Base-by-base conservation (phyloP, 2,888 invertebrate species). In the Apamea monoglypha region DNA sequence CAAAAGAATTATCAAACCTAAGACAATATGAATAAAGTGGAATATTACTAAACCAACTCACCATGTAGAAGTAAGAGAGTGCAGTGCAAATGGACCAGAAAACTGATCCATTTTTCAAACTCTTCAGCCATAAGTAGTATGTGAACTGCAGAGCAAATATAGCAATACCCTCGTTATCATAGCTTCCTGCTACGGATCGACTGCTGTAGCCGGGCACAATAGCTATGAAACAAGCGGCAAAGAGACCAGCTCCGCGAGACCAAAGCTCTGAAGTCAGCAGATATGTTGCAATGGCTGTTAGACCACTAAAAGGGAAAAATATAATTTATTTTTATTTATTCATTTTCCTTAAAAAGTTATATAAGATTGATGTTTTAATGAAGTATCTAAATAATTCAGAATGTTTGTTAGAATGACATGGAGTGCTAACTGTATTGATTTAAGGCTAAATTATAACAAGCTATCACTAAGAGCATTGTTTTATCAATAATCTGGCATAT, bases 91-190 rank as follows among this genome's bases (percentile, higher is more conserved):
- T 98, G 8, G 99, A 98, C 99, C 99, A 99, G 95, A 98, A 99
- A 59, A 99, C 98, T 8, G 99, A 99, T 47, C 99, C 99, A 87
- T 99, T 99, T 96, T 99, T 99, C 12, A 99, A 98, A 78, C 99
- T 98, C 94, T 99, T 99, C 72, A 99, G 98, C 99, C 99, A 99
- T 72, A 99, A 97, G 94, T 98, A 99, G 94, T 99, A 99, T 2
- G 99, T 99, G 94, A 99, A 99, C 97, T 99, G 99, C 75, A 99
- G 97, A 3, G 99, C 99, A 97, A 99, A 99, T 91, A 99, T 99
- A 75, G 99, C 99, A 93, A 99, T 99, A 86, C 99, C 99, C 96
- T 99, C 99, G 96, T 99, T 99, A 94, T 99, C 99, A 94, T 99
- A 99, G 92, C 99, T 99, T 47, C 99, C 99, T 56, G 99, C 99